Base-by-base conservation (phyloP, 2,888 invertebrate species). In the Agonopterix subpropinquella region DNA sequence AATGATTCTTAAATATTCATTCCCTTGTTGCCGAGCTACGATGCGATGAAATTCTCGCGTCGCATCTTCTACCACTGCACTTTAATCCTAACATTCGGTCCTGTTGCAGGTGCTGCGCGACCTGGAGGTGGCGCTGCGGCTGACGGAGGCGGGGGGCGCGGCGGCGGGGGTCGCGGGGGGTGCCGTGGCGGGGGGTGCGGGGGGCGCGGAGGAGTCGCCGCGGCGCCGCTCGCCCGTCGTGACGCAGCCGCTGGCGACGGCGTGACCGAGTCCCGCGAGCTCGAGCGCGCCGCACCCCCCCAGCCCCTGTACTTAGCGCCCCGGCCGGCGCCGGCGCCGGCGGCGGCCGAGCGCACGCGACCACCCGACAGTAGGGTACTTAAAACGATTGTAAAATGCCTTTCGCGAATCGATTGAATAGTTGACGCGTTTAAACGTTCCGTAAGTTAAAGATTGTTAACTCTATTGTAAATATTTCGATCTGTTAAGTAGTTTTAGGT, bases 81-180 rank as follows among this genome's bases (percentile, higher is more conserved):
- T 13, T 7, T 28, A 28, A 28, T 28, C 28, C 5, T 28, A 28
- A 4, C 28, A 5, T 28, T 5, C 28, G 28, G 28, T 28, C 28
- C 28, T 0, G 28, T 28, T 28, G 5, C 77, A 83, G 83, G 95
- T 97, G 71, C 91, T 98, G 71, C 93, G 95, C 66, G 98, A 98
- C 89, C 90, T 98, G 73, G 96, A 96, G 79, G 91, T 94, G 77
- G 96, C 96, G 71, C 90, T 97, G 65, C 90, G 92, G 45, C 84
- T 92, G 62, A 88, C 91, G 55, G 91, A 91, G 64, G 65, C 61
- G 66, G 59, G 60, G 69, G 56, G 47, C 64, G 53, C 58, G 71
- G 15, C 52, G 51, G 52, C 62, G 54, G 80, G 90, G 89, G 28
- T 1, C 1, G 28, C 28, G 5, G 28, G 28, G 28, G 18, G 18